Evolutionary conservation across 2,113 vertebrate genomes (phyloP).

Genomic region (Sarotherodon lohbergeri): DNA sequence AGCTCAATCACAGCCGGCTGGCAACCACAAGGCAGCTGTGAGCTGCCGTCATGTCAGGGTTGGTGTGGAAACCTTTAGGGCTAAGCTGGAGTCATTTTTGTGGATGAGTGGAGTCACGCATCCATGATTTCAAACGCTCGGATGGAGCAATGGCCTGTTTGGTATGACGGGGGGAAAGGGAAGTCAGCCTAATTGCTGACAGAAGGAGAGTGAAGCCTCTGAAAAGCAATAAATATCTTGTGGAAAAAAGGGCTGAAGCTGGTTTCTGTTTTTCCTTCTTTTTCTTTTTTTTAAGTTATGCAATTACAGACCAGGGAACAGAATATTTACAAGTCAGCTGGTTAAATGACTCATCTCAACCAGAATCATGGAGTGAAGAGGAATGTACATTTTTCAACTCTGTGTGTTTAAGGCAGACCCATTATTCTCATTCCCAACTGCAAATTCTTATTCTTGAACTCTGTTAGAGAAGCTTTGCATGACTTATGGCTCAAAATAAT

Average conservation of each 20-base stretch:
- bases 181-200: conserved; percentile 49
- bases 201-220: conserved; percentile 30
- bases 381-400: neutral
- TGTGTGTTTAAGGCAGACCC: neutral
- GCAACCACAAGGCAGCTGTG: conserved; percentile 55
- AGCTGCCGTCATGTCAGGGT: conserved; percentile 50
- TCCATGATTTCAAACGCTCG: conserved; percentile 49
- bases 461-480: neutral
- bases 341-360: neutral
- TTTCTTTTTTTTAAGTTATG: neutral
- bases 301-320: neutral
- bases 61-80: conserved; percentile 57
- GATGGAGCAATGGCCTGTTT: conserved; percentile 38
- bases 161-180: conserved; percentile 23
- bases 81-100: conserved; percentile 43
- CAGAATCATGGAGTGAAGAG: neutral
- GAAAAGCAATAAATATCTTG: conserved; percentile 24
- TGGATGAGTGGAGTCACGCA: conserved; percentile 54
- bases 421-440: neutral
- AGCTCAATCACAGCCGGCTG: conserved; percentile 7
- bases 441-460: neutral
- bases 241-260: neutral
- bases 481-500: neutral
- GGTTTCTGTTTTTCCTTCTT: neutral
- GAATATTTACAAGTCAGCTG: neutral